Conservation (phyloP, 2,888 invertebrate genomes). For the Cryptops parisi region DNA sequence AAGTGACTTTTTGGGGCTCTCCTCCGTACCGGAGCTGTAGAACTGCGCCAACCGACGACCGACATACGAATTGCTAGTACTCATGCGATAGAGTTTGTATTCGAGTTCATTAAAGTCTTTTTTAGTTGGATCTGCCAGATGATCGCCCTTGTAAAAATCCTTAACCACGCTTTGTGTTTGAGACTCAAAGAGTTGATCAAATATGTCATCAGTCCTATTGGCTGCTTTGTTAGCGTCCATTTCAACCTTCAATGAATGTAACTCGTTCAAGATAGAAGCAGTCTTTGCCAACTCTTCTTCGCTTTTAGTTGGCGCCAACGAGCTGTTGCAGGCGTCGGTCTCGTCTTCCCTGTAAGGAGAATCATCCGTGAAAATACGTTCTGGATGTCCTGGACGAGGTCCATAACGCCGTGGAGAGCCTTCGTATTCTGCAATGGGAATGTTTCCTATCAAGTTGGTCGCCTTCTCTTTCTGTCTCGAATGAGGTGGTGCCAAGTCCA, state of each 20-base stretch:
- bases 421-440: constrained; percentile 87
- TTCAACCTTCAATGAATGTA: neutral
- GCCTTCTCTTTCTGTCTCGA: constrained; percentile 12
- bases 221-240: neutral
- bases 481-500: constrained; percentile 18
- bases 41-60: constrained; percentile 52
- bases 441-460: constrained; percentile 48
- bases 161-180: constrained; percentile 82
- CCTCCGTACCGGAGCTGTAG: constrained; percentile 28
- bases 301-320: neutral
- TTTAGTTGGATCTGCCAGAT: neutral
- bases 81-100: constrained; percentile 54
- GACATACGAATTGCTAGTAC: constrained; percentile 59
- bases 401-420: constrained; percentile 80
- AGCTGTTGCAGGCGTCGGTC: neutral
- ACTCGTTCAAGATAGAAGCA: neutral
- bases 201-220: constrained; percentile 47
- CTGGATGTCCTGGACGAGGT: constrained; percentile 34
- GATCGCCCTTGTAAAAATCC: constrained; percentile 55
- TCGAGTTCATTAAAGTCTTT: constrained; percentile 37
- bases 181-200: too few species aligned
- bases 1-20: constrained; percentile 42
- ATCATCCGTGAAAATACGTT: neutral
- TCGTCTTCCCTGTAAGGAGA: neutral
- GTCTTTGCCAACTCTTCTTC: neutral